phyloP scores from a whole-genome alignment of 2,113 vertebrate genomes.

The Peromyscus californicus region DNA sequence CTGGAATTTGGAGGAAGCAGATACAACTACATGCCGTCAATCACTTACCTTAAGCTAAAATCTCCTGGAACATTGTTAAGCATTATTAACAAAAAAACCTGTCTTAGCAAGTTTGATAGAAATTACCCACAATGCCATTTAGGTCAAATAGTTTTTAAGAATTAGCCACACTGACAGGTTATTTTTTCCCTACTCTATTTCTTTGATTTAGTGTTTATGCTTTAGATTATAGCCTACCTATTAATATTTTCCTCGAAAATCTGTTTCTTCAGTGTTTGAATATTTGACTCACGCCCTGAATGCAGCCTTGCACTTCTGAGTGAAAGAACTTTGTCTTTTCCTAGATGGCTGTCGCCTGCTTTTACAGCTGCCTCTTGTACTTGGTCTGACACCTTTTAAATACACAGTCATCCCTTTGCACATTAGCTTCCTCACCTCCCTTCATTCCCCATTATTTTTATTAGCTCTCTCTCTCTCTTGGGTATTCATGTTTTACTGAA shows the following conservation, averaged over 20 bases:
- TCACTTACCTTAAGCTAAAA: not conserved
- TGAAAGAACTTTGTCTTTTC: not conserved
- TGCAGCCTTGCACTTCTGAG: not conserved
- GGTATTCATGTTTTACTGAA: not conserved
- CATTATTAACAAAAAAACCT: not conserved
- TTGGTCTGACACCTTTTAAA: not conserved
- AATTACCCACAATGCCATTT: not conserved
- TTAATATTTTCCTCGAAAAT: constrained; percentile 33
- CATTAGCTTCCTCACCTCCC: not conserved
- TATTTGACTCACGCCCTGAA: not conserved
- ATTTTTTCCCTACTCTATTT: not conserved
- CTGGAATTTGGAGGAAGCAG: not conserved
- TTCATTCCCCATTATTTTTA: not conserved
- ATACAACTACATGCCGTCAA: not conserved
- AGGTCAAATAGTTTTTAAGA: not conserved
- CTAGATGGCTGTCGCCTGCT: not conserved
- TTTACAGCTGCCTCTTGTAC: not conserved
- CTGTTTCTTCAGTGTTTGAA: not conserved
- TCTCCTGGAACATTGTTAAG: not conserved
- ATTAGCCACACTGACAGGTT: not conserved
- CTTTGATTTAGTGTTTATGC: constrained; percentile 19
- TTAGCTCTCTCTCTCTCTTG: not conserved
- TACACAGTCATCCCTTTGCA: not conserved
- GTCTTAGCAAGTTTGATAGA: not conserved
- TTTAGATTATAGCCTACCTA: constrained; percentile 4